Evolutionary conservation across 37 sponge, comb jelly and placozoan genomes (phyloP).

Genomic region (Eunapius fragilis): DNA sequence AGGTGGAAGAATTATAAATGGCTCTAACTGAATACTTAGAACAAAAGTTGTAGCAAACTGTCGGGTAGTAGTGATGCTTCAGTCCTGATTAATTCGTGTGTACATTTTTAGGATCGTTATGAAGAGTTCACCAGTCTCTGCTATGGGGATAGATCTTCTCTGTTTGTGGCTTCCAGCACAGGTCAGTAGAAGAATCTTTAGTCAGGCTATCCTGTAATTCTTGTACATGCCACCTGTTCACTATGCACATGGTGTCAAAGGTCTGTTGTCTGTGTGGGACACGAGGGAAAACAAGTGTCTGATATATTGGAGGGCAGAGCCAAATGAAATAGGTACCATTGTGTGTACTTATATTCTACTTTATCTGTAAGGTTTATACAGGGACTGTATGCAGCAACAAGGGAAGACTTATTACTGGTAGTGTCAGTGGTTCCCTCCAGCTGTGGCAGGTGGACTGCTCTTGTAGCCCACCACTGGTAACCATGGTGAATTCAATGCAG

Average conservation of each 20-base stretch:
- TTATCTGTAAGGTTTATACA: slow-evolving; percentile 4
- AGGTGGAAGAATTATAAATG: no score
- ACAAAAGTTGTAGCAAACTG: no score
- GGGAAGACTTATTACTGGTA: slow-evolving; percentile 42
- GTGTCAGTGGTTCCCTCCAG: slow-evolving; percentile 47
- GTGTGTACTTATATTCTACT: not conserved
- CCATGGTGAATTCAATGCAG: slow-evolving; percentile 50
- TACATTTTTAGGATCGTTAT: not conserved
- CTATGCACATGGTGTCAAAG: slow-evolving; percentile 29
- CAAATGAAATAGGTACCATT: slow-evolving; percentile 60
- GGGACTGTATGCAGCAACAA: slow-evolving; percentile 24
- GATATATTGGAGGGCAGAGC: slow-evolving; percentile 72
- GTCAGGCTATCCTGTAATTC: not conserved
- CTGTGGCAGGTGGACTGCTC: slow-evolving; percentile 62
- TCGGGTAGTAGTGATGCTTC: no score
- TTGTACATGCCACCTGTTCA: not conserved
- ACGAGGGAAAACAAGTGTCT: slow-evolving; percentile 61
- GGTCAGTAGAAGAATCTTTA: slow-evolving; percentile 39
- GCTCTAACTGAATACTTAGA: no score
- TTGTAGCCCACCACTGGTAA: slow-evolving; percentile 27
- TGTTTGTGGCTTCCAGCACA: slow-evolving; percentile 60
- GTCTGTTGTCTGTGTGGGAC: slow-evolving; percentile 77
- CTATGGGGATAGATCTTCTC: slow-evolving; percentile 36
- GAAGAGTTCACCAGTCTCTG: slow-evolving; percentile 62
- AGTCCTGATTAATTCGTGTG: no score